A percentile compares a stretch with the other conserved stretches of the same genome.
Conservation (phyloP, 1,140 invertebrate species). For the Diorhabda carinulata region DNA sequence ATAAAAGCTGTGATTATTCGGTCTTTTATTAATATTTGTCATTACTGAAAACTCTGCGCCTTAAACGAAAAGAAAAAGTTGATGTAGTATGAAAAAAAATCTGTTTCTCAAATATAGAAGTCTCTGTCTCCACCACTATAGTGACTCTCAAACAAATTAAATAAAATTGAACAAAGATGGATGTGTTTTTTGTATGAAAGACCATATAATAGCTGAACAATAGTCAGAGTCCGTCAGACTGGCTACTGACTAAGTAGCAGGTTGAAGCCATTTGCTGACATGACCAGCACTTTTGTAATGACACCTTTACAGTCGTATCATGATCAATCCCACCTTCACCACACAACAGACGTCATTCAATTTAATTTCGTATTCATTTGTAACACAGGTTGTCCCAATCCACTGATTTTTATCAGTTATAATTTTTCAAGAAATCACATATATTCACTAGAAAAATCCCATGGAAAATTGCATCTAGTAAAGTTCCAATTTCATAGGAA, state of each 20-base stretch:
- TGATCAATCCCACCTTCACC: slow-evolving; percentile 35
- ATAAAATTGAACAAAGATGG: slow-evolving; percentile 10
- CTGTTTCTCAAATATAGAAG: neutral
- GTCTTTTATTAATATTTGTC: no score
- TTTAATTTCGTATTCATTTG: slow-evolving; percentile 44
- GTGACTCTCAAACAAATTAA: slow-evolving; percentile 7
- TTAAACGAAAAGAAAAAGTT: no score
- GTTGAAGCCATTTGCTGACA: slow-evolving; percentile 45
- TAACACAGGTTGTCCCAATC: neutral
- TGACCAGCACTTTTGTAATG: slow-evolving; percentile 47
- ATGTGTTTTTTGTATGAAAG: slow-evolving; percentile 10
- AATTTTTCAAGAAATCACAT: no score
- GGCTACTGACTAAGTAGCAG: slow-evolving; percentile 48
- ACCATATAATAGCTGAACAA: slow-evolving; percentile 33
- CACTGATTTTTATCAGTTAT: no score
- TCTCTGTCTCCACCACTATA: neutral
- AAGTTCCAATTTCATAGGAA: no score
- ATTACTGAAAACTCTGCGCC: no score
- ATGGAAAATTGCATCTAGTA: no score
- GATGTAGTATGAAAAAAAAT: no score
- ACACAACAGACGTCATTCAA: slow-evolving; percentile 42
- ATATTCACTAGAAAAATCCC: no score
- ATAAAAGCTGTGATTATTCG: no score
- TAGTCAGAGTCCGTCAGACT: slow-evolving; percentile 40
- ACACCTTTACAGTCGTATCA: slow-evolving; percentile 43